Base-by-base conservation (phyloP, 2,113 vertebrate species). In the Pardalotus punctatus region DNA sequence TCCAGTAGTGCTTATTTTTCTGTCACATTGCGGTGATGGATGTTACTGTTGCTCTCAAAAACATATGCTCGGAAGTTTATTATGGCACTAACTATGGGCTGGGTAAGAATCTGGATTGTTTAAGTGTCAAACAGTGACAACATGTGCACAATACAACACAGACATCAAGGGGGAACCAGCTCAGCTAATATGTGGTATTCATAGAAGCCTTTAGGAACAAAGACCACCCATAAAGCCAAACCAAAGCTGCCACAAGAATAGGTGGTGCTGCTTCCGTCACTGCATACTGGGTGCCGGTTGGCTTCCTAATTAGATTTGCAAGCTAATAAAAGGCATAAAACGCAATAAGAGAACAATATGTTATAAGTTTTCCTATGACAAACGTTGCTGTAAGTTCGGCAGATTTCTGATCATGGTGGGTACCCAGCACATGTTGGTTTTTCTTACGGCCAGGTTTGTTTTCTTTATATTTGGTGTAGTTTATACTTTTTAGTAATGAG, bases 91-190 rank as follows among this genome's bases (percentile, higher is more conserved):
- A 98, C 97, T 95, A 96, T 81, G 97, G 97, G 96, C 97, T 47
- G 77, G 97, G 96, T 93, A 94, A 22, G 93, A 96, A 96, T 97
- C 98, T 98, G 98, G 98, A 96, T 97, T 97, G 95, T 98, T 97
- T 98, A 97, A 97, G 96, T 97, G 98, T 98, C 97, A 97, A 93
- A 93, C 92, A 96, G 96, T 91, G 96, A 97, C 97, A 97, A 97
- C 97, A 98, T 97, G 97, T 97, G 96, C 92, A 95, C 97, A 94
- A 97, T 97, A 97, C 97, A 97, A 94, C 96, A 89, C 97, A 97
- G 97, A 97, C 94, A 97, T 97, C 97, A 96, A 96, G 96, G 96
- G 74, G 88, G 71, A 96, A 94, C 50, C 76, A 90, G 93, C 94
- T 90, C 88, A 25, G 86, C 65, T 40, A 86, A 88, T 92, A 95